A percentile compares a stretch with the other conserved stretches of the same genome.
Conservation (phyloP, 2,113 vertebrate species). For the Coregonus clupeaformis region DNA sequence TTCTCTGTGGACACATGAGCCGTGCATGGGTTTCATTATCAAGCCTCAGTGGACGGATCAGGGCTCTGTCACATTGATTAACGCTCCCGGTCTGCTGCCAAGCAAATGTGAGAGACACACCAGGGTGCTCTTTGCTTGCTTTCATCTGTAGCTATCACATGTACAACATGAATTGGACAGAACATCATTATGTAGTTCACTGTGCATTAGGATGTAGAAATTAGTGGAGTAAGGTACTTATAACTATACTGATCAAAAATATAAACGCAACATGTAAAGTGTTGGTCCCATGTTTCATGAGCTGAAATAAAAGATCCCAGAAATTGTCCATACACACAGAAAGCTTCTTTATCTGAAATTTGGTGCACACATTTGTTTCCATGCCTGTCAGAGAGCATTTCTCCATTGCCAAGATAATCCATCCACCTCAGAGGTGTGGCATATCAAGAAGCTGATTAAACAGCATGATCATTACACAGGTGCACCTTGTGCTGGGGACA, state of each 20-base stretch:
- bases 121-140: conserved; percentile 27
- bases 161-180: conserved; percentile 17
- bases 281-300: too few relatives aligned
- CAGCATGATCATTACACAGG: too few relatives aligned
- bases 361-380: too few relatives aligned
- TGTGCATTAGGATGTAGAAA: conserved; percentile 44
- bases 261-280: too few relatives aligned
- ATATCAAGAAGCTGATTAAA: too few relatives aligned
- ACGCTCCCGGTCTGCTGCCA: conserved; percentile 33
- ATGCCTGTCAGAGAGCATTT: too few relatives aligned
- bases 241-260: background rate
- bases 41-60: conserved; percentile 19
- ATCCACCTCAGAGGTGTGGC: too few relatives aligned
- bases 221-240: background rate
- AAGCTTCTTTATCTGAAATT: too few relatives aligned
- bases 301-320: too few relatives aligned
- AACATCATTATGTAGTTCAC: conserved; percentile 28
- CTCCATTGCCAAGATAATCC: too few relatives aligned
- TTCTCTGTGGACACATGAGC: conserved; percentile 10
- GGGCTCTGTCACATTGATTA: conserved; percentile 58
- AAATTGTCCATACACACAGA: too few relatives aligned
- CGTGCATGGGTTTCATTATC: conserved; percentile 40
- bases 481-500: too few relatives aligned
- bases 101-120: conserved; percentile 42
- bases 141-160: conserved; percentile 23